Evolutionary conservation across 1,140 invertebrate genomes (phyloP).

Genomic region (Musca domestica): DNA sequence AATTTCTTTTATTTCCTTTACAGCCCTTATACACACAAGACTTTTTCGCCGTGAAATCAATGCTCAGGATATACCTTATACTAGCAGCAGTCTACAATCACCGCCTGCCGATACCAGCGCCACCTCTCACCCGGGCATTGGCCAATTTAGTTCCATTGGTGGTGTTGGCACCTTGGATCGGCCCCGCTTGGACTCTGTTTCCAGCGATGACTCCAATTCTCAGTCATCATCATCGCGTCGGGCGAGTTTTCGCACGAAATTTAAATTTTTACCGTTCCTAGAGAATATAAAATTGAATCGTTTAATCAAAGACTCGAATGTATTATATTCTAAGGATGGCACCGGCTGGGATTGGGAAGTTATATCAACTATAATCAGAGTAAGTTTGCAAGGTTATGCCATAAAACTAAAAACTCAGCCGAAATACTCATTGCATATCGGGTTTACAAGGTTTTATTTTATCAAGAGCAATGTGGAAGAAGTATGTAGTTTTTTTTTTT

Average conservation of each 20-base stretch:
- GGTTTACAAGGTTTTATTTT: too few species aligned
- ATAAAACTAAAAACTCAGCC: too few species aligned
- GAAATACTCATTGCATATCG: too few species aligned
- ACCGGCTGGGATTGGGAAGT: slow-evolving; percentile 83
- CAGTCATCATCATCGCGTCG: slow-evolving; percentile 41
- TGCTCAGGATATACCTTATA: slow-evolving; percentile 33
- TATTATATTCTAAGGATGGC: slow-evolving; percentile 70
- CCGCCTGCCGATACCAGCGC: background rate
- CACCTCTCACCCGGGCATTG: background rate
- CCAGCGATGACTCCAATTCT: slow-evolving; percentile 46
- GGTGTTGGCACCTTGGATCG: slow-evolving; percentile 36
- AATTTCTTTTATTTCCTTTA: background rate
- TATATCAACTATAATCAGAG: slow-evolving; percentile 75
- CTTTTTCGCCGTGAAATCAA: slow-evolving; percentile 50
- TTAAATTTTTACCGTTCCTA: slow-evolving; percentile 51
- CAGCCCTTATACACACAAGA: slow-evolving; percentile 46
- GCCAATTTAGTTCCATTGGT: slow-evolving; percentile 14
- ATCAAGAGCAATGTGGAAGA: too few species aligned
- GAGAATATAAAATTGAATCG: slow-evolving; percentile 61
- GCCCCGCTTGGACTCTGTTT: slow-evolving; percentile 44
- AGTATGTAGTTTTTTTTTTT: too few species aligned
- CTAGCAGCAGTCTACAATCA: slow-evolving; percentile 4
- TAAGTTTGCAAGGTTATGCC: slow-evolving; percentile 44
- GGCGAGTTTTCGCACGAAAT: slow-evolving; percentile 46
- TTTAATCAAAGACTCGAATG: slow-evolving; percentile 70